phyloP scores from a whole-genome alignment of 2,888 invertebrate genomes.

The Amiota mariae region DNA sequence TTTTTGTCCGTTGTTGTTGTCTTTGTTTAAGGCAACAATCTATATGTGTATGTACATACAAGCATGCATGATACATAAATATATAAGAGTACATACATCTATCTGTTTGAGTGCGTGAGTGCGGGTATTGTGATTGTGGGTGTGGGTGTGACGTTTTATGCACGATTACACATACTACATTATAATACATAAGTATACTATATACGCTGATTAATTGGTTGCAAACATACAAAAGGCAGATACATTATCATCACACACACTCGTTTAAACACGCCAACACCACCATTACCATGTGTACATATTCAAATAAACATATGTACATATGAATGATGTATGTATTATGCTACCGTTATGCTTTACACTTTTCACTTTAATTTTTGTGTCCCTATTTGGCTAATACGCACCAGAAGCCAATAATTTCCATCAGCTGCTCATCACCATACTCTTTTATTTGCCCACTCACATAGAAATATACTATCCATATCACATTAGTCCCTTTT shows the following conservation, averaged over 20 bases:
- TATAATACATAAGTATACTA: too few species aligned
- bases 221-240: slow-evolving; percentile 57
- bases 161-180: slow-evolving; percentile 51
- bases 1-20: slow-evolving; percentile 45
- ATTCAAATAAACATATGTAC: not conserved
- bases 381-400: not conserved
- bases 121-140: slow-evolving; percentile 26
- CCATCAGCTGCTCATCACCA: too few species aligned
- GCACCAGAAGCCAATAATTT: too few species aligned
- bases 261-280: slow-evolving; percentile 5
- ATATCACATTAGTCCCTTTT: too few species aligned
- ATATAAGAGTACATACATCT: too few species aligned
- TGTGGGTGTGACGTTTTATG: slow-evolving; percentile 39
- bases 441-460: too few species aligned
- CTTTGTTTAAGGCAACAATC: not conserved
- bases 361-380: not conserved
- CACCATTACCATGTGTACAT: slow-evolving; percentile 24
- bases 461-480: too few species aligned
- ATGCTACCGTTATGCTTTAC: not conserved
- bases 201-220: slow-evolving; percentile 65
- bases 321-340: not conserved
- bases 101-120: slow-evolving; percentile 24
- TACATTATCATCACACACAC: slow-evolving; percentile 40
- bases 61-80: too few species aligned
- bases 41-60: too few species aligned